Evolutionary conservation across 2,888 invertebrate species (phyloP), one percentile per base, ranked within the genome.

Genomic region (Cheilosia vernalis): DNA sequence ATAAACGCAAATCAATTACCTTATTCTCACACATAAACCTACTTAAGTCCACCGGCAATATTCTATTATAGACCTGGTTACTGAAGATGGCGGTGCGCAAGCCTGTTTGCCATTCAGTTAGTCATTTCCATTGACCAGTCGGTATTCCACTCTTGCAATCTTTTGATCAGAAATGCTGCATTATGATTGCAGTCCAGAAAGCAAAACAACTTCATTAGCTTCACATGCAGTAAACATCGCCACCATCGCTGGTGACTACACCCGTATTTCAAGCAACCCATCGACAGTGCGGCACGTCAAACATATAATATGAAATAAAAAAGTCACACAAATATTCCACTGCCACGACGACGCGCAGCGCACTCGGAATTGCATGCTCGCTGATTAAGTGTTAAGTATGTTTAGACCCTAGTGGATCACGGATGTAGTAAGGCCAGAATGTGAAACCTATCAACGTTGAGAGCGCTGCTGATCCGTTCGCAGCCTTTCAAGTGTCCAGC

Each of bases 341-440:
- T 13, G 9, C 19, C 2, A 17, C 55, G 6, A 58, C 37, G n/a
- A n/a, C n/a, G n/a, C n/a, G 70, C 66, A 72, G 77, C 70, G 72
- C 77, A 72, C 78, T 83, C 64, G 72, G 78, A 83, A 83, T 83
- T 83, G 83, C 83, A 83, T 61, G 80, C 72, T 76, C 76, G 72
- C 51, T 81, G 85, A 85, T 85, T 76, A 76, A 81, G 85, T 85
- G 85, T 77, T 85, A 85, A 85, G 70, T 77, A 81, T 76, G 58
- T 51, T 24, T 27, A 42, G 64, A 64, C 73, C 79, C 66, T 61
- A 56, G 73, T 66, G 42, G 60, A 76, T 85, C 61, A 33, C 76
- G 55, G 69, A 63, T 61, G 64, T 80, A 10, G 53, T 66, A 15
- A 37, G 47, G 42, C 47, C 21, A 13, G 27, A 60, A 70, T 44